Conservation (phyloP, 2,888 invertebrate species). For the Andrena flavipes region DNA sequence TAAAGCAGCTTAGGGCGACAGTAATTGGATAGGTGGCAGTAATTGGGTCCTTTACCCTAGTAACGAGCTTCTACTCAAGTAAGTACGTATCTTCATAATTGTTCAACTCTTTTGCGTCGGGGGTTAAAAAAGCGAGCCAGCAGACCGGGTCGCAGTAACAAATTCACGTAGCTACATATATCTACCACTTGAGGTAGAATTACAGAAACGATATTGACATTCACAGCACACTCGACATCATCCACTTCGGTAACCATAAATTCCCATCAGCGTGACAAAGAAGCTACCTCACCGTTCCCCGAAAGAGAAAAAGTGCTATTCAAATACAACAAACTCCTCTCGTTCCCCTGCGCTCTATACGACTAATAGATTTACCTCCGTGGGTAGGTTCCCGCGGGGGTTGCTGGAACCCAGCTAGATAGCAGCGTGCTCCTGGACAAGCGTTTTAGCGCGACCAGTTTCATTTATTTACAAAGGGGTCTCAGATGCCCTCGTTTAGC, state of each 20-base stretch:
- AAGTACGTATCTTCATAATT: too few species aligned
- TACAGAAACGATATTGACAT: too few species aligned
- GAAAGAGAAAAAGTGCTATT: not conserved
- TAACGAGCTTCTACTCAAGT: too few species aligned
- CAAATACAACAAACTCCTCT: conserved; percentile 5
- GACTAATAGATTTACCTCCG: conserved; percentile 42
- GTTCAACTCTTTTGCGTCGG: too few species aligned
- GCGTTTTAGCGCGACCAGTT: conserved; percentile 33
- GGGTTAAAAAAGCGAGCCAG: too few species aligned
- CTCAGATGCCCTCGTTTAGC: conserved; percentile 52
- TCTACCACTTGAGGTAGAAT: too few species aligned
- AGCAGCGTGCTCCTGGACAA: not conserved
- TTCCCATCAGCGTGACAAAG: conserved; percentile 1
- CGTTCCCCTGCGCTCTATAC: conserved; percentile 5
- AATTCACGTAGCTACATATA: too few species aligned
- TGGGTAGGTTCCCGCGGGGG: conserved; percentile 20
- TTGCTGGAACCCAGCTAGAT: conserved; percentile 1
- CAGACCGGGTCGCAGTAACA: too few species aligned
- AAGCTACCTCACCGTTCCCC: not conserved
- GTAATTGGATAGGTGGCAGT: too few species aligned
- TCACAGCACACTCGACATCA: too few species aligned
- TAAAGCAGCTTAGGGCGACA: too few species aligned
- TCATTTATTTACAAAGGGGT: conserved; percentile 63
- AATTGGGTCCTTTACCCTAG: too few species aligned
- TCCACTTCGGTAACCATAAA: conserved; percentile 5